phyloP scores from a whole-genome alignment of 2,888 invertebrate species.

The Ophraella communa region DNA sequence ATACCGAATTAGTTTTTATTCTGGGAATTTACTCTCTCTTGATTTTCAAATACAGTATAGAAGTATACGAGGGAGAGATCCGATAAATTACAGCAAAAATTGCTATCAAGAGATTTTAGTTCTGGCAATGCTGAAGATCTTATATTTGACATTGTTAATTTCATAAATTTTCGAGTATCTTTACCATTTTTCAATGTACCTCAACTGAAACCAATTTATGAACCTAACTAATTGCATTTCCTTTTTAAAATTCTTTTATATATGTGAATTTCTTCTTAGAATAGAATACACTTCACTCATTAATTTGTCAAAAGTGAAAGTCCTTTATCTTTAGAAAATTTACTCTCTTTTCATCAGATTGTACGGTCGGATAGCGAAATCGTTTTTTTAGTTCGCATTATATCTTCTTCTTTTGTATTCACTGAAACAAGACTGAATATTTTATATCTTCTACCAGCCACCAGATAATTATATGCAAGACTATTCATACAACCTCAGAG shows the following conservation, averaged over 20 bases:
- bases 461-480: background rate
- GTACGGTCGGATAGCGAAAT: constrained; percentile 30
- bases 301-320: constrained; percentile 23
- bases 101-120: no score
- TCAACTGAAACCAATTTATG: background rate
- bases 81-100: no score
- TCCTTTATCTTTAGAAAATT: constrained; percentile 4
- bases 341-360: constrained; percentile 18
- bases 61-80: no score
- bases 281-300: background rate
- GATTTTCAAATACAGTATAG: no score
- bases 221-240: no score
- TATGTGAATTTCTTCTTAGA: background rate
- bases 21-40: no score
- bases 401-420: constrained; percentile 8
- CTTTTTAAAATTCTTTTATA: background rate
- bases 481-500: background rate
- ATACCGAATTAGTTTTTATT: no score
- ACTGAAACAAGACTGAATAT: constrained; percentile 10
- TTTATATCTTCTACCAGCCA: background rate
- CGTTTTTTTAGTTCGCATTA: constrained; percentile 8
- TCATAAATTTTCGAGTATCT: no score
- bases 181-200: no score
- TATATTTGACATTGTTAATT: no score
- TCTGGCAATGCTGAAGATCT: no score